A percentile compares a stretch with the other conserved stretches of the same genome.
Evolutionary conservation across 2,113 vertebrate genomes (phyloP).

Genomic region (Aramus guarauna): DNA sequence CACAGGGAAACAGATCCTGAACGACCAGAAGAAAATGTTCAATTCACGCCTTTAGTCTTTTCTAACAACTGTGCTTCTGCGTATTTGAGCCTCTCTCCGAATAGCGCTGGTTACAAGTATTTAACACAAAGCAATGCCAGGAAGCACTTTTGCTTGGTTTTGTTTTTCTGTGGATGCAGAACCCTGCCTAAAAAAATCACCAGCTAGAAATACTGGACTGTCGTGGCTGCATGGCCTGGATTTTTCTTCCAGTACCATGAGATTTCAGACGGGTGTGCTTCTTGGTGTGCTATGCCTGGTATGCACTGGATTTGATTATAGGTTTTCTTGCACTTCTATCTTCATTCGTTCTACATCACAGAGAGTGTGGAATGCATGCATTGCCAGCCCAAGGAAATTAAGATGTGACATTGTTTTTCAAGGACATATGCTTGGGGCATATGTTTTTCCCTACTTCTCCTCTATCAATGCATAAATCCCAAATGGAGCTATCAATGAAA

Average conservation of each 20-base stretch:
- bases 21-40: background rate
- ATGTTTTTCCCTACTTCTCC: background rate
- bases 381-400: constrained; percentile 47
- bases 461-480: constrained; percentile 19
- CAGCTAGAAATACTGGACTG: constrained; percentile 13
- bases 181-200: background rate
- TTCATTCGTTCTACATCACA: constrained; percentile 57
- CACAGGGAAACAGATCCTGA: background rate
- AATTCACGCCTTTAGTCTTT: background rate
- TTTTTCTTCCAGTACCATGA: background rate
- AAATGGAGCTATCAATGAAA: constrained; percentile 41
- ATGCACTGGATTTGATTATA: constrained; percentile 46
- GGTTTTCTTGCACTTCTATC: constrained; percentile 47
- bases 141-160: background rate
- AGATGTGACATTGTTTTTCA: constrained; percentile 49
- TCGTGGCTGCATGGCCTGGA: background rate
- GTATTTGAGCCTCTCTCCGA: background rate
- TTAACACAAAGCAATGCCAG: background rate
- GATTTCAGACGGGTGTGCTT: constrained; percentile 12
- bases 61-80: background rate
- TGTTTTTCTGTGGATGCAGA: background rate
- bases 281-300: background rate
- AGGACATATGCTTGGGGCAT: constrained; percentile 9
- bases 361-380: constrained; percentile 12
- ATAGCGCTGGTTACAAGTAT: background rate